Evolutionary conservation across 2,888 invertebrate genomes (phyloP), one percentile per base, ranked within the genome.

Genomic region (Catocala fraxini): DNA sequence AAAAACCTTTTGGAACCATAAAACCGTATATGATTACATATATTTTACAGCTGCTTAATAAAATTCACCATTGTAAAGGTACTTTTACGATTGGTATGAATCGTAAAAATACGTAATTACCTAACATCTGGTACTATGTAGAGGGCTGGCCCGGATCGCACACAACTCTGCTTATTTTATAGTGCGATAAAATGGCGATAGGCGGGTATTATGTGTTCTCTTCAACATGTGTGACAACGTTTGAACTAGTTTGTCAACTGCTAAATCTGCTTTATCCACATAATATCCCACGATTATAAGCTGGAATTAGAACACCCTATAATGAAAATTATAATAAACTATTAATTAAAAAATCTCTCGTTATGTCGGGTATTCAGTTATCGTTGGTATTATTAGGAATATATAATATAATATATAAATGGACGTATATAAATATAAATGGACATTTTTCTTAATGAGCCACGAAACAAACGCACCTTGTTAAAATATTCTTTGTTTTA

Each of bases 11-110:
- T 65, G 53, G 63, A 71, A 67, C 71, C 75, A 79, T 81, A 79
- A 81, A 81, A 61, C 63, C 57, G 61, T 75, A 70, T 71, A 69
- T 77, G 76, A 80, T 79, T 79, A 78, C 75, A 74, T 69, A 76
- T 75, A 79, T 77, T 77, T 84, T 80, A 80, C 79, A 78, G 68
- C 74, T 77, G 78, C 82, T 84, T 80, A 79, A 80, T 84, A 82
- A 81, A 84, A 84, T 71, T 72, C 64, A 72, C 77, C 76, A 82
- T 75, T 78, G 79, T 78, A 69, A 77, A 75, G 75, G 65, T 63
- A 63, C 61, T 61, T 66, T 74, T 77, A 77, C 77, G 71, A 68
- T 52, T 59, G 61, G 63, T 52, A 66, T 57, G 60, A 63, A 62
- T 71, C 78, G 75, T 76, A 75, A 78, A 62, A 75, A 52, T 59